Evolutionary conservation across 2,113 vertebrate genomes (phyloP), one percentile per base, ranked within the genome.

Genomic region (Chionomys nivalis): DNA sequence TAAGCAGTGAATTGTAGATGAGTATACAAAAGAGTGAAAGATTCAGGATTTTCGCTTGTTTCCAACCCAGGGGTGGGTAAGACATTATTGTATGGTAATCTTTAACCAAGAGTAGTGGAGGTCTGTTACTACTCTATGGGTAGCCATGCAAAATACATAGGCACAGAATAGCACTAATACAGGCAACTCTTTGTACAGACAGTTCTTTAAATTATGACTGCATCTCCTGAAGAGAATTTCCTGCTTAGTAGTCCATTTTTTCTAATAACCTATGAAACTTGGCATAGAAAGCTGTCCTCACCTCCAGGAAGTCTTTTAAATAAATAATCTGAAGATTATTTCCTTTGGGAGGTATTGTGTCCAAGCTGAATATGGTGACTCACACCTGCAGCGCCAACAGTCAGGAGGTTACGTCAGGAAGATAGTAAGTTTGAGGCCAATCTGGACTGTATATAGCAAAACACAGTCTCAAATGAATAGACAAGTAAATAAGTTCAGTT

Each of bases 301-400:
- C 44, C 65, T 33, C 31, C 66, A 49, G 86, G 70, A 92, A 95
- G 12, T 52, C 75, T 95, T 93, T 87, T 68, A 96, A 88, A 87
- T 78, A 94, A 90, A 87, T 78, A 95, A 90, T 58, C 87, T 89
- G 89, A 66, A 96, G 93, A 85, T 87, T 49, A 52, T 86, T 87
- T 55, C 75, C 42, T 93, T 95, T 28, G 39, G 28, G 91, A 87
- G 7, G 4, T 81, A 49, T 72, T 89, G 36, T 68, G 19, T 68
- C 42, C 42, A 68, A 14, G 21, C 31, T n/a, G 44, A 44, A 21
- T 33, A 7, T 66, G 39, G 28, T 47, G 39, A 66, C 42, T 76
- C 61, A 7, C 3, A 12, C 61, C 10, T 65, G 42, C 42, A 86
- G 10, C 47, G 5, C 61, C 58, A 33, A 17, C 26, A 47, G 81